Percentiles rank a stretch among this genome's conserved stretches.
Evolutionary conservation across 2,797 vertebrate genomes (phyloP).

Genomic region (Oryzias sinensis): DNA sequence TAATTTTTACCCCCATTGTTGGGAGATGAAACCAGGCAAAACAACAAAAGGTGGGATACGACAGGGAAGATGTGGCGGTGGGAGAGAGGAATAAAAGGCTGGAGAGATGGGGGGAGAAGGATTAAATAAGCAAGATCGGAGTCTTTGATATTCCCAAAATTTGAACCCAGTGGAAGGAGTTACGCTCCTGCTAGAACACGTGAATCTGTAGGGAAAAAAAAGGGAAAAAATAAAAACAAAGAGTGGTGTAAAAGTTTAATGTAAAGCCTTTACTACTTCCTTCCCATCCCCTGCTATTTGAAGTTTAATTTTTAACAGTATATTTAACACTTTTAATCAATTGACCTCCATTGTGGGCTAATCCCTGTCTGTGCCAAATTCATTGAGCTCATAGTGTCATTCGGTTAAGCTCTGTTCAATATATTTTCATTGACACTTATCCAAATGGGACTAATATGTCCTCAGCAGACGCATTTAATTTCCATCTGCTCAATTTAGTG

Average conservation of each 20-base stretch:
- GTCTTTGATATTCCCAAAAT: conserved; percentile 56
- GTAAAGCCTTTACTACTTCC: conserved; percentile 2
- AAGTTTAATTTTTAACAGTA: conserved; percentile 59
- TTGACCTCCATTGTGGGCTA: conserved; percentile 76
- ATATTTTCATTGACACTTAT: conserved; percentile 73
- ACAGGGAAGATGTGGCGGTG: conserved; percentile 56
- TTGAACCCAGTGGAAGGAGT: conserved; percentile 44
- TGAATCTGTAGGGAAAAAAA: conserved; percentile 66
- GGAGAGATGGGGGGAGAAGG: conserved; percentile 39
- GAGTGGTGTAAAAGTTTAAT: conserved; percentile 24
- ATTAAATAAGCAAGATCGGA: conserved; percentile 47
- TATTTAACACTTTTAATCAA: conserved; percentile 70
- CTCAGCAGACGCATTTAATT: conserved; percentile 72
- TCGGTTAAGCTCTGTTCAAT: conserved; percentile 65
- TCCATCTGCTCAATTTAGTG: conserved; percentile 69
- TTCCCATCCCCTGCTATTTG: conserved; percentile 32
- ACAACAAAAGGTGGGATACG: conserved; percentile 70
- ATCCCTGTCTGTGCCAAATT: conserved; percentile 74
- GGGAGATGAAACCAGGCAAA: conserved; percentile 58
- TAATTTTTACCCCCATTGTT: conserved; percentile 77
- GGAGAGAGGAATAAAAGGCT: conserved; percentile 41
- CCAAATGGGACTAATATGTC: conserved; percentile 76
- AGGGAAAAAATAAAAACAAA: conserved; percentile 23
- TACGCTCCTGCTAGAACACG: conserved; percentile 30
- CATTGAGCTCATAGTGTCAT: conserved; percentile 72